phyloP scores from a whole-genome alignment of 2,113 vertebrate species.

The Antidorcas marsupialis region DNA sequence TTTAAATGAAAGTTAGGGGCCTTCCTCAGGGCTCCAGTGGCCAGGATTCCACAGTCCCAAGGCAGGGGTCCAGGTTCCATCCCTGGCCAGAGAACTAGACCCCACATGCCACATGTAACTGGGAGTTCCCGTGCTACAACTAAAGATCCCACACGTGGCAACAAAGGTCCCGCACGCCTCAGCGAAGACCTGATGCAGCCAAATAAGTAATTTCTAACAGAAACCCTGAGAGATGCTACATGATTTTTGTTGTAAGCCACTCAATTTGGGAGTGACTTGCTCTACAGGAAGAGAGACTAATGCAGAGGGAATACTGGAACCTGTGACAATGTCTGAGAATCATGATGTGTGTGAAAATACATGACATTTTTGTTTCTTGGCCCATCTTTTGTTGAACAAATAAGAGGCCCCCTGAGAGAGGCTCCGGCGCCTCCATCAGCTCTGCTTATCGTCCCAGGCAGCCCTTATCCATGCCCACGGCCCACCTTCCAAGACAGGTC shows the following conservation, averaged over 20 bases:
- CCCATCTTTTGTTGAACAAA: neutral
- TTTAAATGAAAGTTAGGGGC: neutral
- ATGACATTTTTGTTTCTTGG: neutral
- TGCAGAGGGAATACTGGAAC: too few relatives aligned
- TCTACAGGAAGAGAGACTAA: neutral
- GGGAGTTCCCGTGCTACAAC: neutral
- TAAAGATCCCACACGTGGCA: neutral
- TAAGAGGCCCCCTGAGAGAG: neutral
- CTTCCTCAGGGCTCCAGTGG: neutral
- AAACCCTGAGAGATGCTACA: neutral
- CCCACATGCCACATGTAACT: neutral
- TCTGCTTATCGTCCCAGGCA: neutral
- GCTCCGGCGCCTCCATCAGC: fast-evolving
- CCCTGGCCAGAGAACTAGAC: neutral
- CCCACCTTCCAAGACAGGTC: neutral
- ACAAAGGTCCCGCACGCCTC: neutral
- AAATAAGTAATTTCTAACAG: neutral
- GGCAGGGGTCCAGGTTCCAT: neutral
- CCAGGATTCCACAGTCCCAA: neutral
- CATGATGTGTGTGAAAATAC: fast-evolving
- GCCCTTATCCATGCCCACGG: neutral
- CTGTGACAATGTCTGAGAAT: neutral
- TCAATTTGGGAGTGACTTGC: neutral
- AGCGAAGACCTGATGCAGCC: neutral
- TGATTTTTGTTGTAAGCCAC: neutral